A percentile compares a stretch with the other conserved stretches of the same genome.
Evolutionary conservation across 2,113 vertebrate species (phyloP).

Genomic region (Larimichthys crocea): DNA sequence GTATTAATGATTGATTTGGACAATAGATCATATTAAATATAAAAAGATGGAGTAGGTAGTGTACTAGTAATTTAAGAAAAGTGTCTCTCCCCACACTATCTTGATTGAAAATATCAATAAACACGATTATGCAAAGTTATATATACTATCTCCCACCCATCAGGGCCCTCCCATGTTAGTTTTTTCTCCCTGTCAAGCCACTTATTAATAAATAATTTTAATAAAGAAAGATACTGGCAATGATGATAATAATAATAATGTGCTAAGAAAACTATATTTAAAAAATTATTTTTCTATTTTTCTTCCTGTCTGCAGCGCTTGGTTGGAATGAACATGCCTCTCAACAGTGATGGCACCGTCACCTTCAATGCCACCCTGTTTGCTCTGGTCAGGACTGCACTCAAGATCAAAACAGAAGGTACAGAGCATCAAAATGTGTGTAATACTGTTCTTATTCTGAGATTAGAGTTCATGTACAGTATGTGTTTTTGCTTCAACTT

Average conservation of each 20-base stretch:
- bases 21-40: too few relatives aligned
- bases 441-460: not conserved
- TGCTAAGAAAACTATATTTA: not conserved
- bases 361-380: slow-evolving; percentile 99
- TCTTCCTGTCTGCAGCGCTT: slow-evolving; percentile 86
- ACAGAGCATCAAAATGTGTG: not conserved
- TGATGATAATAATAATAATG: not conserved
- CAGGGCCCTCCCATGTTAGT: too few relatives aligned
- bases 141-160: too few relatives aligned
- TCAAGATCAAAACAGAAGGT: slow-evolving; percentile 99
- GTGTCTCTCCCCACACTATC: too few relatives aligned
- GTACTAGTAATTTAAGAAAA: too few relatives aligned
- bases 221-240: not conserved
- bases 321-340: slow-evolving; percentile 98
- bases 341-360: slow-evolving; percentile 97
- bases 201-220: too few relatives aligned
- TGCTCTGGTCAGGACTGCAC: slow-evolving; percentile 94
- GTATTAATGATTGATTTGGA: too few relatives aligned
- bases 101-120: too few relatives aligned
- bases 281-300: not conserved
- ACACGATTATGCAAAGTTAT: too few relatives aligned
- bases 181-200: too few relatives aligned
- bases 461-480: not conserved
- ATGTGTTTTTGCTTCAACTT: not conserved
- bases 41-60: too few relatives aligned